Evolutionary conservation across 2,888 invertebrate species (phyloP), one percentile per base, ranked within the genome.

Genomic region (Drosophila multiciliata): DNA sequence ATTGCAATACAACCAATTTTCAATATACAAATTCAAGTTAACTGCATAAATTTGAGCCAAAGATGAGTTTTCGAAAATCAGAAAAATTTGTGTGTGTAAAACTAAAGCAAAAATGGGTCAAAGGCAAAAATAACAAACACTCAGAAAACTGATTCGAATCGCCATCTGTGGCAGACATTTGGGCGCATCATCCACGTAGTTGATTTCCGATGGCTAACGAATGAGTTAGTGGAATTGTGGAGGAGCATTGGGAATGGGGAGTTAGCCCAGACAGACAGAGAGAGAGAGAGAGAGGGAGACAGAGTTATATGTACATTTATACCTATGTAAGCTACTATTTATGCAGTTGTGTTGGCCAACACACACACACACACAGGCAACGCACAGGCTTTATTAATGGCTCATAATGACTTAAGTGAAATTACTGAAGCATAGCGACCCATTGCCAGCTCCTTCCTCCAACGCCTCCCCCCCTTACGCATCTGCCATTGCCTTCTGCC

Each of bases 381-480:
- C 32, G 8, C 33, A 33, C 75, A 73, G 87, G 83, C 87, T 87
- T 87, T 87, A 87, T 87, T 87, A 87, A 87, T 87, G 90, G 89
- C 84, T 87, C 87, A 83, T 88, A 88, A 88, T 88, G 87, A 88
- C 83, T 91, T 85, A 87, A 91, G 89, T 91, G 89, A 91, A 91
- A 90, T 91, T 91, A 91, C 91, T 91, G 92, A 91, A 91, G 92
- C 92, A 89, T 81, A 66, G 68, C 82, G 49, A 61, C 70, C 59
- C 72, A 66, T 60, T 63, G 53, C 59, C 75, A 58, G 50, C 66
- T 20, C 33, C 26, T 8, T 6, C 5, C 49, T 8, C 29, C 1
- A 5, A 26, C 36, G 15, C 42, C 17, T 11, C 29, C 0, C n/a
- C 49, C 1, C 32, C 1, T 5, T n/a, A n/a, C 15, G 29, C 9